These are phyloP conservation scores for Drosophila arizonae DNA, from an alignment of 1,140 invertebrate genomes.

Conservation along the genomic window DNA sequence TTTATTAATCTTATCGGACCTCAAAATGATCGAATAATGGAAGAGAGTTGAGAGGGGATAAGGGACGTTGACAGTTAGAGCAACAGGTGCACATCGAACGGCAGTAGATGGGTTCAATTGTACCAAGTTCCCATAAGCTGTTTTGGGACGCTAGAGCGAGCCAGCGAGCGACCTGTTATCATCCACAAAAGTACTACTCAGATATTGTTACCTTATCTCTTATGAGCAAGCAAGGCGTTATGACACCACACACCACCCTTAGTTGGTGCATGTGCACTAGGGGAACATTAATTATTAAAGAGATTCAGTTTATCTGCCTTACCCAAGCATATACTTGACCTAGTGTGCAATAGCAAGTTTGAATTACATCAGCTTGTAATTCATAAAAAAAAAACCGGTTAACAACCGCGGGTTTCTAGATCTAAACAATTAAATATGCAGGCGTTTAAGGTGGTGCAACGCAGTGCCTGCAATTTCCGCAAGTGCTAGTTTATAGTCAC, in stretches of 20 bases:
- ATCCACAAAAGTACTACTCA: conserved; percentile 47
- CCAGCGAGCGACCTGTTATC: conserved; percentile 47
- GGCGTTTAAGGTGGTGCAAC: conserved; percentile 4
- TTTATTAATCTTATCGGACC: conserved; percentile 68
- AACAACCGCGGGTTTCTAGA: conserved; percentile 28
- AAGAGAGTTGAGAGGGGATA: conserved; percentile 6
- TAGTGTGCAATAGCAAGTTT: conserved; percentile 62
- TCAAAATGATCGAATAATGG: conserved; percentile 59
- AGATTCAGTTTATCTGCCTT: conserved; percentile 25
- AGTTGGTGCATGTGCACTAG: conserved; percentile 57
- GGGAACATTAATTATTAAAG: conserved; percentile 31
- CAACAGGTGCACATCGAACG: conserved; percentile 64
- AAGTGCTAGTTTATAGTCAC: neutral
- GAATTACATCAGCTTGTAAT: conserved; percentile 68
- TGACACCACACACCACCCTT: conserved; percentile 31
- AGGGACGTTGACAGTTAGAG: conserved; percentile 5
- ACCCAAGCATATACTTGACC: conserved; percentile 65
- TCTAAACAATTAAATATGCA: conserved; percentile 23
- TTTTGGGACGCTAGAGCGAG: conserved; percentile 44
- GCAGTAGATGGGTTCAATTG: conserved; percentile 50
- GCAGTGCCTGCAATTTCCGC: neutral
- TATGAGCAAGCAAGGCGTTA: conserved; percentile 39
- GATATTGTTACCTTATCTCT: conserved; percentile 66
- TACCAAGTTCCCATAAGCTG: conserved; percentile 32
- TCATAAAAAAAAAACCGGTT: conserved; percentile 50